Evolutionary conservation across 1,140 invertebrate genomes (phyloP), one percentile per base, ranked within the genome.

Genomic region (Phymorhynchus buccinoides): DNA sequence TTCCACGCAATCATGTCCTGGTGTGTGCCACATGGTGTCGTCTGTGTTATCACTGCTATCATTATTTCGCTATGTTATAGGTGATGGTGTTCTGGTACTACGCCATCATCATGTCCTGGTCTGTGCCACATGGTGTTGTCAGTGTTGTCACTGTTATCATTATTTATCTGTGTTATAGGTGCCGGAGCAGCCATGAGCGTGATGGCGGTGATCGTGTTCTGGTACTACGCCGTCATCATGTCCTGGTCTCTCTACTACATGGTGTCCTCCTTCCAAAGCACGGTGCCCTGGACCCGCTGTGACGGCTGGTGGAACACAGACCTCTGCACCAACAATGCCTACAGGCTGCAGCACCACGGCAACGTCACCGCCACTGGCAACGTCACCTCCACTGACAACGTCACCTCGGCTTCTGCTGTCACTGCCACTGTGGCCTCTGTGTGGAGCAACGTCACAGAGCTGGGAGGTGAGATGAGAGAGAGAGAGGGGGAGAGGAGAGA

Each of bases 21-120:
- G n/a, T n/a, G n/a, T n/a, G n/a, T n/a, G n/a, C n/a, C n/a, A n/a
- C n/a, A n/a, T n/a, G n/a, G n/a, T n/a, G n/a, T n/a, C n/a, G n/a
- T n/a, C n/a, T n/a, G n/a, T n/a, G n/a, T n/a, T n/a, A n/a, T n/a
- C n/a, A n/a, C n/a, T n/a, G n/a, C n/a, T n/a, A n/a, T n/a, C n/a
- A n/a, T n/a, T n/a, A n/a, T n/a, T n/a, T n/a, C n/a, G n/a, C n/a
- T n/a, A n/a, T n/a, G n/a, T n/a, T n/a, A n/a, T n/a, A n/a, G 32
- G 30, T 35, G 71, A 73, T 73, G 12, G 71, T 73, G 62, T 56
- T 86, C 73, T 83, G 35, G 41, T 85, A 80, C 80, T 99, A 99
- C 94, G 99, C 99, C 93, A 97, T 97, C 0, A 97, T 99, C 90
- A 97, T 99, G 81, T 97, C 97, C 22, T 98, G 97, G 97, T 97